Percentiles rank a stretch among this genome's conserved stretches.
phyloP scores from a whole-genome alignment of 2,888 invertebrate species.

The Cheilosia vernalis region DNA sequence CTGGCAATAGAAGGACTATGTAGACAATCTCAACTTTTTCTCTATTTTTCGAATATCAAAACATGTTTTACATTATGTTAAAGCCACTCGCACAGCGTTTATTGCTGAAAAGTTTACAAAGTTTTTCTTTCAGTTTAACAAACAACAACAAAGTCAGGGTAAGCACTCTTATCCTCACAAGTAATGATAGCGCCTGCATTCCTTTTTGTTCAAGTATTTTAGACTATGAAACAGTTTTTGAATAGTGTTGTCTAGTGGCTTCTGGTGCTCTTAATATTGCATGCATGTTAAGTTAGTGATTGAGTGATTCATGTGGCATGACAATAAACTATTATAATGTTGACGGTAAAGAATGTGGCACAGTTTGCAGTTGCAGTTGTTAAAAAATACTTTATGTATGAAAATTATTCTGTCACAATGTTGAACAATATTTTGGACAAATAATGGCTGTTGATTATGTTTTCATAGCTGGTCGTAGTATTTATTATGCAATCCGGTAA shows the following conservation, averaged over 20 bases:
- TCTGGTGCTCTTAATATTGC: slow-evolving; percentile 6
- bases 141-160: slow-evolving; percentile 18
- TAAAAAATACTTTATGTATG: no score
- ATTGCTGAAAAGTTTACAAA: slow-evolving; percentile 23
- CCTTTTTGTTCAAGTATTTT: slow-evolving; percentile 38
- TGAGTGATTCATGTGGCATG: slow-evolving; percentile 22
- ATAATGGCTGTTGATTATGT: no score
- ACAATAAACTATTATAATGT: slow-evolving; percentile 9
- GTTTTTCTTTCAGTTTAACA: slow-evolving; percentile 25
- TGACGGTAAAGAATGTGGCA: background rate
- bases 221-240: slow-evolving; percentile 18
- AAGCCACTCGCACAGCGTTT: slow-evolving; percentile 2
- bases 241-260: slow-evolving; percentile 23
- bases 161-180: background rate
- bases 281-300: slow-evolving; percentile 18
- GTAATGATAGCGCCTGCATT: slow-evolving; percentile 15
- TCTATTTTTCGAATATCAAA: background rate
- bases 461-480: no score
- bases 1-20: background rate
- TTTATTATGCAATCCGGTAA: no score
- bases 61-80: slow-evolving; percentile 4
- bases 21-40: background rate
- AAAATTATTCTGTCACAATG: no score
- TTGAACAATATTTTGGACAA: no score
- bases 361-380: slow-evolving; percentile 7